Base-by-base conservation (phyloP, 2,113 vertebrate genomes). In the Casuarius casuarius region DNA sequence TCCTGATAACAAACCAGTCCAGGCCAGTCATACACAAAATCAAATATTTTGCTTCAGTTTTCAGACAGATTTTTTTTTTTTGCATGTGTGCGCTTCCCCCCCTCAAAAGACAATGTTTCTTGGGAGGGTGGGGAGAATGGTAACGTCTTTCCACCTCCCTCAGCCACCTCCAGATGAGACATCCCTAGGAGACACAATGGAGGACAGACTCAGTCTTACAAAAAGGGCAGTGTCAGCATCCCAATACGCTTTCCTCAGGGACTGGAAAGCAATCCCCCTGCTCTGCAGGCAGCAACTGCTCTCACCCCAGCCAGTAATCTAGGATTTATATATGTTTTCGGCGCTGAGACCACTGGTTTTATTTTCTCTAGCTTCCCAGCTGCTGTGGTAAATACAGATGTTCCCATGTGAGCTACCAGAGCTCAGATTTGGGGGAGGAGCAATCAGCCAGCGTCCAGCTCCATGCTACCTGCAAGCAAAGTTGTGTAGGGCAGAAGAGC, bases 51-150 rank as follows among this genome's bases (percentile, higher is more conserved):
- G 6, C 40, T 88, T 82, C 33, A 40, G 7, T 3, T 77, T 93
- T 84, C 49, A 93, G 29, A 5, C 5, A 17, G 16, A 5, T 20
- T 81, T 13, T 19, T 16, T 16, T 14, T 18, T 78, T 59, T 59
- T 71, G n/a, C n/a, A n/a, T n/a, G n/a, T n/a, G n/a, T n/a, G 2
- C 58, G 33, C 12, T 70, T 80, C 23, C 18, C 10, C 21, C 25
- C 7, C 29, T 38, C 70, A 71, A 54, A 83, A 28, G 5, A 51
- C 22, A 90, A 74, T 3, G 21, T 56, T 75, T 89, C 17, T 7
- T 23, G 20, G 3, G 3, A 4, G 2, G 18, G 1, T 1, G 35
- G 25, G 74, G 28, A 20, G 1, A 46, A 75, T 1, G 58, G 4
- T 7, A 40, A 76, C 62, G 10, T 51, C 51, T 81, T 80, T 79